Evolutionary conservation across 2,888 invertebrate species (phyloP).

Genomic region (Lithosia quadra): DNA sequence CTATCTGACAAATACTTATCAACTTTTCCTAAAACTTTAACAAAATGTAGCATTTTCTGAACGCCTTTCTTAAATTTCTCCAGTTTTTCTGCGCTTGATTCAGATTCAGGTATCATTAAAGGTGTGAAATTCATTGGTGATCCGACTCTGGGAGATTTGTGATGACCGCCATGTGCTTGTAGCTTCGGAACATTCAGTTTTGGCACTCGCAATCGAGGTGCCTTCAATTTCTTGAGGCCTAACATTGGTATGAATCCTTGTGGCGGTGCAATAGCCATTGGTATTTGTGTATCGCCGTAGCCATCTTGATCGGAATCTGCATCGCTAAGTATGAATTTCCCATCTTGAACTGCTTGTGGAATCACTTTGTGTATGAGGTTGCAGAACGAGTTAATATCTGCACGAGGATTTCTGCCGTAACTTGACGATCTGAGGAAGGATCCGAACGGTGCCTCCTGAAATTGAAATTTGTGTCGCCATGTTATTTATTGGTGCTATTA

Average conservation of each 20-base stretch:
- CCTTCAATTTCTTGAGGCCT: constrained; percentile 54
- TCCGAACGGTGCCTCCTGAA: constrained; percentile 47
- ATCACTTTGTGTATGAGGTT: constrained; percentile 73
- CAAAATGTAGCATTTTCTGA: constrained; percentile 78
- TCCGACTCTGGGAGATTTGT: constrained; percentile 66
- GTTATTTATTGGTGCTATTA: too few species aligned
- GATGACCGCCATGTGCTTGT: constrained; percentile 46
- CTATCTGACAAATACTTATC: constrained; percentile 80
- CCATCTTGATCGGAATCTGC: constrained; percentile 67
- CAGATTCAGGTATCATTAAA: constrained; percentile 63
- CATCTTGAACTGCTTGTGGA: constrained; percentile 74
- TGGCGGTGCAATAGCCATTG: constrained; percentile 70
- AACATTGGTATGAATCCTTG: constrained; percentile 66
- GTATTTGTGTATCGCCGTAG: constrained; percentile 65
- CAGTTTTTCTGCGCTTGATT: constrained; percentile 77
- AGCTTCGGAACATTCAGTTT: constrained; percentile 67
- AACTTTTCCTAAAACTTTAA: constrained; percentile 78
- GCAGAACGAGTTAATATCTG: constrained; percentile 73
- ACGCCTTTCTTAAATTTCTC: constrained; percentile 80
- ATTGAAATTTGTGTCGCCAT: constrained; percentile 5
- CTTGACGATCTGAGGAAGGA: constrained; percentile 33
- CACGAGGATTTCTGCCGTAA: constrained; percentile 42
- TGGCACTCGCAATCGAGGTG: constrained; percentile 64
- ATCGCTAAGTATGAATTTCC: constrained; percentile 68
- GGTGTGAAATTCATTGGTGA: constrained; percentile 58